phyloP scores from a whole-genome alignment of 2,888 invertebrate species.

The Alloplasta piceator region DNA sequence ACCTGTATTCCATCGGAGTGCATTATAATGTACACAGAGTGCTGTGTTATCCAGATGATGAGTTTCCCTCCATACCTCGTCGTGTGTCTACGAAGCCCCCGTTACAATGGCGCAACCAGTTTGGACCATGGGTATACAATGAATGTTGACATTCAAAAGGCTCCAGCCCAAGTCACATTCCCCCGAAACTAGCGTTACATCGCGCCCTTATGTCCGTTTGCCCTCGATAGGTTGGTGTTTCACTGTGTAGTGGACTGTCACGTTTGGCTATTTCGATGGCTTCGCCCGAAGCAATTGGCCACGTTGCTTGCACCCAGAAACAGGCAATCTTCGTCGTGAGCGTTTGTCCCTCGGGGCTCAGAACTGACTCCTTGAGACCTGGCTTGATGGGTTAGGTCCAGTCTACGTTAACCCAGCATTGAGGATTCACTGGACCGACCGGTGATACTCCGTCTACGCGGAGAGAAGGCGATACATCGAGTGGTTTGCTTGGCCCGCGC shows the following conservation, averaged over 20 bases:
- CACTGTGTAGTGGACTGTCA: conserved; percentile 15
- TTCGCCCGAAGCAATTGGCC: conserved; percentile 54
- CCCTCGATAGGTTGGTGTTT: neutral
- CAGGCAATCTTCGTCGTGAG: conserved; percentile 38
- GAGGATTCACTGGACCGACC: conserved; percentile 15
- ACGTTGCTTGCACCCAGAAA: conserved; percentile 11
- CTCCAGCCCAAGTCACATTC: conserved; percentile 1
- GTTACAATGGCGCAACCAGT: conserved; percentile 23
- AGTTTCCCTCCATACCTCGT: conserved; percentile 27
- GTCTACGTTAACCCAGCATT: too few species aligned
- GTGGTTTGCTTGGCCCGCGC: neutral
- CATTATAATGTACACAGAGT: conserved; percentile 25
- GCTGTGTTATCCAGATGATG: conserved; percentile 33
- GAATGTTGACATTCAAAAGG: conserved; percentile 28
- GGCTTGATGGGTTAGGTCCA: neutral
- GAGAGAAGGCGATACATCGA: conserved; percentile 9
- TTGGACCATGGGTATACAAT: neutral
- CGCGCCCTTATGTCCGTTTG: conserved; percentile 16
- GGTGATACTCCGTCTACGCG: conserved; percentile 7
- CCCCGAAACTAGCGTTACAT: neutral
- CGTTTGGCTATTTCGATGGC: conserved; percentile 46
- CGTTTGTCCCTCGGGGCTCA: conserved; percentile 40
- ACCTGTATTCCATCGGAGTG: conserved; percentile 19
- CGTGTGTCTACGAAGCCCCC: conserved; percentile 19
- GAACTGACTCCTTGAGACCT: conserved; percentile 41